Evolutionary conservation across 92 coral and sea anemone species (phyloP).

Genomic region (Plumapathes pennacea): DNA sequence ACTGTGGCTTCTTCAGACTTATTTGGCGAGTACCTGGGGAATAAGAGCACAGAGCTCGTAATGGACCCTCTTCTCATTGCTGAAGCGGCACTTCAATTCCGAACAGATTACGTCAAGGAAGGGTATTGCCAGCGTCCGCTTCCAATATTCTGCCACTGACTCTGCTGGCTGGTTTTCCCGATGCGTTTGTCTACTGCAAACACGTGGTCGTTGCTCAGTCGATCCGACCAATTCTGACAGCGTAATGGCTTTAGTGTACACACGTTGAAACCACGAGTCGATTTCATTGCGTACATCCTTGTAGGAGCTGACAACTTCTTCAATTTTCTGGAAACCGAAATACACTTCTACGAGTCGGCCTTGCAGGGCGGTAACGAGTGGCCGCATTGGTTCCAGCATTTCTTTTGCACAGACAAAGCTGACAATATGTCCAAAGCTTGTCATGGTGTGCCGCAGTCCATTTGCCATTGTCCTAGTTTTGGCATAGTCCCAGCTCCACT

Average conservation of each 20-base stretch:
- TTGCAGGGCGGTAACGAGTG: constrained; percentile 42
- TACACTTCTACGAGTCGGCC: constrained; percentile 19
- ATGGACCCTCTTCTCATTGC: constrained; percentile 29
- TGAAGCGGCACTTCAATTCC: constrained; percentile 22
- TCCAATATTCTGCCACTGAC: constrained; percentile 38
- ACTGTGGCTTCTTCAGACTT: constrained; percentile 51
- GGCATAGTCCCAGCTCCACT: constrained; percentile 69
- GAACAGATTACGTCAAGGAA: constrained; percentile 37
- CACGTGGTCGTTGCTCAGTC: constrained; percentile 31
- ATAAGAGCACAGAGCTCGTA: constrained; percentile 42
- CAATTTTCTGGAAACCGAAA: constrained; percentile 42
- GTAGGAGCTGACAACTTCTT: constrained; percentile 19
- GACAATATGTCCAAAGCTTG: constrained; percentile 62
- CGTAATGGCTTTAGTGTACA: constrained; percentile 22
- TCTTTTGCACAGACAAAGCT: constrained; percentile 65
- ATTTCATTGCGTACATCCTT: constrained; percentile 15
- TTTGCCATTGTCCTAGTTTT: constrained; percentile 63
- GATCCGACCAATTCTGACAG: constrained; percentile 12
- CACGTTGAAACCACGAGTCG: constrained; percentile 32
- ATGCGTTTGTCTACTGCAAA: constrained; percentile 47
- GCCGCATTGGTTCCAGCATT: constrained; percentile 55
- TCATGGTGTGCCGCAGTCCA: constrained; percentile 73
- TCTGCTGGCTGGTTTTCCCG: constrained; percentile 44
- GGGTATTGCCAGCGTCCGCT: constrained; percentile 33
- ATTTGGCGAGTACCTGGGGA: constrained; percentile 9